Base-by-base conservation (phyloP, 1,140 invertebrate species). In the Semibalanus balanoides region DNA sequence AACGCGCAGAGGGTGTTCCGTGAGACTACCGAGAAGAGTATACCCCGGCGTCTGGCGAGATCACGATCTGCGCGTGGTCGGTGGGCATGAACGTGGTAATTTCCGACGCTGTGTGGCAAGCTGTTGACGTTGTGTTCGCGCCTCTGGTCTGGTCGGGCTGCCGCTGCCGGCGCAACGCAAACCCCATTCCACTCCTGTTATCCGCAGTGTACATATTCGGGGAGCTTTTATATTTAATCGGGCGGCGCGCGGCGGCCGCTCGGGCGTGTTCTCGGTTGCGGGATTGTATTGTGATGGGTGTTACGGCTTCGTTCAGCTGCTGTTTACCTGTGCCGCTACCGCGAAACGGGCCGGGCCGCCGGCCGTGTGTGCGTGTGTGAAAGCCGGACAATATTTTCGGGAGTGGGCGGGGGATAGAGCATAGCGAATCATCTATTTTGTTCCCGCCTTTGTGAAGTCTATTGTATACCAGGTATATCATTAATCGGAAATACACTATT, bases 401-500 rank as follows among this genome's bases (percentile, higher is more conserved):
- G 51, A 19, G 22, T 7, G 11, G 51, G 51, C 1, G 7, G 11
- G 51, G 51, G 51, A 22, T 64, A 64, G 51, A 64, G 51, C 51
- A 25, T 64, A 64, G 51, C 51, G 51, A 64, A 64, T 64, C 14
- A 64, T 64, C 51, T 64, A 64, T 64, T 64, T 64, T 64, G 51
- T 64, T 64, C 51, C 51, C 51, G 51, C 51, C 51, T 64, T 64
- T 64, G 51, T 64, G 22, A 64, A 64, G 51, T 64, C 51, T 64
- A 64, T 64, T 64, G 51, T 64, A 25, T 64, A 64, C 51, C 51
- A 64, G 51, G 51, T 64, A 64, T 64, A 64, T 64, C 51, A 64
- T 64, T 64, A 64, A 64, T 64, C 51, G 51, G 51, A 64, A 64
- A 64, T 64, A 64, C 11, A 64, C 51, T 64, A 64, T 64, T 64